Evolutionary conservation across 2,797 vertebrate species (phyloP).

Genomic region (Bovichtus variegatus): DNA sequence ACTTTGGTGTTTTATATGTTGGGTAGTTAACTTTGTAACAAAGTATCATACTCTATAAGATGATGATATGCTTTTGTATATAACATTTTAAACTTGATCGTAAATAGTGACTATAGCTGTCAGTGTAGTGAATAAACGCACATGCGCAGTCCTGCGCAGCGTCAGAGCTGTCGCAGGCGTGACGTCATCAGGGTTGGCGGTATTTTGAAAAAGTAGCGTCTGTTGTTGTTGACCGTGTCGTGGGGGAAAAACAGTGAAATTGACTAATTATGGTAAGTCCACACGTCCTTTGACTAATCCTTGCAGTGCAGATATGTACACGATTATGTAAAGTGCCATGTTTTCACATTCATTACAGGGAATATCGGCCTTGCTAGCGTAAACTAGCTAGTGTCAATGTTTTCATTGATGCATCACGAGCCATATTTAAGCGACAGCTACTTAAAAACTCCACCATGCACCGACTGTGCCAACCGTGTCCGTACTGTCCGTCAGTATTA

Average conservation of each 20-base stretch:
- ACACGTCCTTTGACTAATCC: rapidly evolving
- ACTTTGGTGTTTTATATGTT: background rate
- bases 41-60: background rate
- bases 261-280: conserved; percentile 65
- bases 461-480: background rate
- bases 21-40: background rate
- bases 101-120: background rate
- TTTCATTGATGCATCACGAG: background rate
- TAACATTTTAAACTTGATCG: background rate
- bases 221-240: background rate
- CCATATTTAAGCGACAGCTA: background rate
- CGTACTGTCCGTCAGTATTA: background rate
- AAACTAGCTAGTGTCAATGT: background rate
- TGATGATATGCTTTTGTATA: background rate
- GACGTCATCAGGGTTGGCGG: conserved; percentile 78
- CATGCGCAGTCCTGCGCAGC: conserved; percentile 57
- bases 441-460: no score
- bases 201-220: conserved; percentile 70
- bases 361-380: background rate
- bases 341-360: background rate
- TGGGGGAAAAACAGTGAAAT: background rate
- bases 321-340: rapidly evolving
- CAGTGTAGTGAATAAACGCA: background rate
- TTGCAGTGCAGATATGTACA: background rate
- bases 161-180: conserved; percentile 1